These are phyloP conservation scores for Falco peregrinus DNA, from an alignment of 2,797 vertebrate species.

Conservation along the genomic window DNA sequence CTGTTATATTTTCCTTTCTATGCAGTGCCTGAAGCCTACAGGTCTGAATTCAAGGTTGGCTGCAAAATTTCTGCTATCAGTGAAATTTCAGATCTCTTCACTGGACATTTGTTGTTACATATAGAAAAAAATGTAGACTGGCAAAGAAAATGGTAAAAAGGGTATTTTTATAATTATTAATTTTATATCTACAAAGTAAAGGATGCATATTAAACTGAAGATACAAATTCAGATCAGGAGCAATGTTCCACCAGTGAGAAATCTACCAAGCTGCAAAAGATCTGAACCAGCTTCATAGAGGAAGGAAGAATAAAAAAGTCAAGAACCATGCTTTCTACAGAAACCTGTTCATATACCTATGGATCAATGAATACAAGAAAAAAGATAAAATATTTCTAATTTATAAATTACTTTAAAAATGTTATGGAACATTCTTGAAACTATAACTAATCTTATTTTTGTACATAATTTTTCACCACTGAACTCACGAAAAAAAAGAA, in stretches of 20 bases:
- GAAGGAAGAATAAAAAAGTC: not conserved
- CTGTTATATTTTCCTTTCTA: not conserved
- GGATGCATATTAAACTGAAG: not conserved
- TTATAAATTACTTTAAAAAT: not conserved
- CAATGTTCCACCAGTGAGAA: not conserved
- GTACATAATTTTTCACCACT: not conserved
- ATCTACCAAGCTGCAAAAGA: not conserved
- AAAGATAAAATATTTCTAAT: not conserved
- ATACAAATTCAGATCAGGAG: not conserved
- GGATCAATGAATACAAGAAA: not conserved
- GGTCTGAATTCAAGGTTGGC: not conserved
- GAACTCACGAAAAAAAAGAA: not conserved
- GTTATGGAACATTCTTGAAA: not conserved
- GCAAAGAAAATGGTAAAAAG: not conserved
- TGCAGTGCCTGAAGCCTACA: not conserved
- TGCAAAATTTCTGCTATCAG: not conserved
- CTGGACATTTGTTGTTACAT: not conserved
- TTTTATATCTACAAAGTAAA: not conserved
- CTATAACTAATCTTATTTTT: not conserved
- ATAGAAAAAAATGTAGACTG: not conserved
- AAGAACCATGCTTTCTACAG: not conserved
- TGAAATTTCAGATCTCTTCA: not conserved
- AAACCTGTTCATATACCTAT: not conserved
- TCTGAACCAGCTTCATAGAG: not conserved
- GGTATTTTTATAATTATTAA: not conserved